A percentile compares a stretch with the other conserved stretches of the same genome.
phyloP scores from a whole-genome alignment of 2,888 invertebrate genomes.

The Orchesella flavescens region DNA sequence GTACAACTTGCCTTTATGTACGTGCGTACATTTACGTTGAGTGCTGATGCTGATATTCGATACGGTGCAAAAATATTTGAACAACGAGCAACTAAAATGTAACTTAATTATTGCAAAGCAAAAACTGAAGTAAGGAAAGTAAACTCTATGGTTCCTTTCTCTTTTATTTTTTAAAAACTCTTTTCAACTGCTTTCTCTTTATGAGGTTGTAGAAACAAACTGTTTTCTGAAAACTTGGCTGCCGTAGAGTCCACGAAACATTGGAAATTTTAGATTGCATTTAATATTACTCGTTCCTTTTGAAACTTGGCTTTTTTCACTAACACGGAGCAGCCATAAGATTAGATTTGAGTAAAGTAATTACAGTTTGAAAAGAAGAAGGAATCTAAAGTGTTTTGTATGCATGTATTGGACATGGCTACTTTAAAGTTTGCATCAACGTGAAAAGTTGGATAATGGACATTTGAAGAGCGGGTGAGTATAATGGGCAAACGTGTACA shows the following conservation, averaged over 20 bases:
- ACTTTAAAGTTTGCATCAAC: conserved; percentile 28
- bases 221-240: conserved; percentile 27
- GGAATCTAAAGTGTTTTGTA: not conserved
- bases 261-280: conserved; percentile 18
- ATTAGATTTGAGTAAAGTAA: conserved; percentile 36
- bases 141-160: conserved; percentile 4
- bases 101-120: conserved; percentile 51
- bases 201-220: not conserved
- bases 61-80: too few species aligned
- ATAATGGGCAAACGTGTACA: not conserved
- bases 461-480: not conserved
- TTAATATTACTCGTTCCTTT: conserved; percentile 33
- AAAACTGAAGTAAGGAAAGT: conserved; percentile 31
- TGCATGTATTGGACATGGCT: conserved; percentile 18
- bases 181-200: not conserved
- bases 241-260: too few species aligned
- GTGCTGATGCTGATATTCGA: too few species aligned
- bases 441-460: not conserved
- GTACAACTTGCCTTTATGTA: too few species aligned
- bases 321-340: not conserved
- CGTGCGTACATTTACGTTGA: too few species aligned
- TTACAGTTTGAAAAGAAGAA: conserved; percentile 34
- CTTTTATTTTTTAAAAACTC: not conserved
- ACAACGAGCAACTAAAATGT: too few species aligned
- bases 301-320: not conserved